These are phyloP conservation scores for Macroteleia sp. DNA, from an alignment of 2,888 invertebrate species.

Conservation along the genomic window DNA sequence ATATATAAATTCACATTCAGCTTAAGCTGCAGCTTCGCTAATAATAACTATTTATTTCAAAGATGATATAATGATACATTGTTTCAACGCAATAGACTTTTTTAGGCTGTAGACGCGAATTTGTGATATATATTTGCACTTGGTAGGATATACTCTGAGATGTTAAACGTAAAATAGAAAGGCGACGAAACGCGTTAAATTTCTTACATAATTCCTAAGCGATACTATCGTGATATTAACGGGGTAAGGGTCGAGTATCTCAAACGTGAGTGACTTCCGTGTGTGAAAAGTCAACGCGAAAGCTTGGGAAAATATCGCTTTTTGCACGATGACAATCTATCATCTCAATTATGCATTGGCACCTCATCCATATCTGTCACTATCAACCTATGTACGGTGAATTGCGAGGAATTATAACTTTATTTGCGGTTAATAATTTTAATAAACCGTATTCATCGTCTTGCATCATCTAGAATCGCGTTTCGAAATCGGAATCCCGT, in stretches of 20 bases:
- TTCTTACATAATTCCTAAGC: constrained; percentile 65
- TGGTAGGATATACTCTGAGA: constrained; percentile 53
- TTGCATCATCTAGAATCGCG: constrained; percentile 28
- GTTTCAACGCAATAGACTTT: constrained; percentile 3
- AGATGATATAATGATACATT: constrained; percentile 33
- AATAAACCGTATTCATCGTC: constrained; percentile 26
- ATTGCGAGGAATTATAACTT: constrained; percentile 12
- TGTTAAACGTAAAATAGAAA: constrained; percentile 61
- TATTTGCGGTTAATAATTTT: constrained; percentile 36
- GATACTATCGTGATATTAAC: constrained; percentile 65
- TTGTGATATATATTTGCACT: constrained; percentile 49
- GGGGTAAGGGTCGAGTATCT: constrained; percentile 65
- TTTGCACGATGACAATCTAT: constrained; percentile 53
- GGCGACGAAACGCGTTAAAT: constrained; percentile 66
- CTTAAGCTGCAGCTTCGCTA: too few relatives aligned
- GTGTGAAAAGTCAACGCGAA: constrained; percentile 63
- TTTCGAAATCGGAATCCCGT: constrained; percentile 39
- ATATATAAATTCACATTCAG: too few relatives aligned
- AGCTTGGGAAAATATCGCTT: constrained; percentile 66
- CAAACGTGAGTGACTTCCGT: constrained; percentile 64
- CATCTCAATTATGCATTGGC: constrained; percentile 55
- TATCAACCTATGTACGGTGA: neutral
- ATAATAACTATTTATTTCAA: too few relatives aligned
- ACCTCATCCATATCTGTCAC: constrained; percentile 9
- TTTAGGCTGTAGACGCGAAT: constrained; percentile 14